These are phyloP conservation scores for Nasua narica DNA, from an alignment of 2,797 vertebrate genomes.

Conservation along the genomic window DNA sequence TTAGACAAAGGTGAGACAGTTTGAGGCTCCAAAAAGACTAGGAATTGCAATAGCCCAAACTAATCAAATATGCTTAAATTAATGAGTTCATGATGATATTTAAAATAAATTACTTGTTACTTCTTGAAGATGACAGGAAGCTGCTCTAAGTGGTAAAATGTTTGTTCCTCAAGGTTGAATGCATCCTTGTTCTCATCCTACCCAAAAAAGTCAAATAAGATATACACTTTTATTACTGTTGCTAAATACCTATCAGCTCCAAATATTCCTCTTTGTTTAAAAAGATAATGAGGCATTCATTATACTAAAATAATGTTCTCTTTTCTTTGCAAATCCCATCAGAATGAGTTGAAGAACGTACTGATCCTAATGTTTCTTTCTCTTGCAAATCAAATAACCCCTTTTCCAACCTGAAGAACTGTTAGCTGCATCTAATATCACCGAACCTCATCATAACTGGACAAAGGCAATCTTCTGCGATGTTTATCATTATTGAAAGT, in stretches of 20 bases:
- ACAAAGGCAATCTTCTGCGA: conserved; percentile 13
- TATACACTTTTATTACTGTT: not conserved
- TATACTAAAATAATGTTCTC: not conserved
- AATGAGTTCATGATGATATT: not conserved
- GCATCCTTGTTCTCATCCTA: not conserved
- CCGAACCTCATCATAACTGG: not conserved
- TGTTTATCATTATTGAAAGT: not conserved
- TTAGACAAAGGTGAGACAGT: not conserved
- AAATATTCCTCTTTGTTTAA: not conserved
- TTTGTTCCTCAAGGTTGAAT: not conserved
- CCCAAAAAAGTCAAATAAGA: not conserved
- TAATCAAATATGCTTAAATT: not conserved
- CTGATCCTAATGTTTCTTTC: not conserved
- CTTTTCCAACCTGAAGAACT: not conserved
- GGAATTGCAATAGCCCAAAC: not conserved
- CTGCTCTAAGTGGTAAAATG: not conserved
- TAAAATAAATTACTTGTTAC: not conserved
- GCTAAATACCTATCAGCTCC: not conserved
- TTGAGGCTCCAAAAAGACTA: not conserved
- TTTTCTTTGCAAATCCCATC: not conserved
- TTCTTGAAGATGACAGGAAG: not conserved
- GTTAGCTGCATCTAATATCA: not conserved
- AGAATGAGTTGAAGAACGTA: not conserved
- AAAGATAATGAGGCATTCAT: not conserved
- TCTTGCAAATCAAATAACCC: conserved; percentile 12